A percentile compares a stretch with the other conserved stretches of the same genome.
Evolutionary conservation across 2,888 invertebrate genomes (phyloP).

Genomic region (Digitonthophagus gazella): DNA sequence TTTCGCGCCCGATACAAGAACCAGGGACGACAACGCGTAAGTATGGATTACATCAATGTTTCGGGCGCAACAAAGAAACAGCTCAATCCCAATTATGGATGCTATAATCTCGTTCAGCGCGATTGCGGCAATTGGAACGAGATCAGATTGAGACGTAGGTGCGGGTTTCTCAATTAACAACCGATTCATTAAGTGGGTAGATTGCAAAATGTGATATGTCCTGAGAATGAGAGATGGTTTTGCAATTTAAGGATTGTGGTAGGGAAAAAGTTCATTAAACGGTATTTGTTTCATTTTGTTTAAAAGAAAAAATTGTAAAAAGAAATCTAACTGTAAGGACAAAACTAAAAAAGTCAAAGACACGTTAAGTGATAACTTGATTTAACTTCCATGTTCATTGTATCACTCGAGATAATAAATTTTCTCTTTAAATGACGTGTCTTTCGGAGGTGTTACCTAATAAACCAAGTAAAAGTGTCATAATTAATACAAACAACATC

Average conservation of each 20-base stretch:
- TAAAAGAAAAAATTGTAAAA: not conserved
- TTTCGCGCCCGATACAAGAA: slow-evolving; percentile 66
- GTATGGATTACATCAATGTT: not conserved
- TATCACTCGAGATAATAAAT: not conserved
- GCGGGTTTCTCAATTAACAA: not conserved
- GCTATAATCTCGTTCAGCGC: not conserved
- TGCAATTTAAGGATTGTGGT: too few relatives aligned
- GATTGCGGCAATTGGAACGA: not conserved
- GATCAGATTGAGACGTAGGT: not conserved
- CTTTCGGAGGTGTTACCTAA: not conserved
- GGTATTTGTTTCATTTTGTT: too few relatives aligned
- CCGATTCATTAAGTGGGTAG: not conserved
- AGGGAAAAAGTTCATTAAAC: too few relatives aligned
- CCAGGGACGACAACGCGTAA: slow-evolving; percentile 40
- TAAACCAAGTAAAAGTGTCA: not conserved
- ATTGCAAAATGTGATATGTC: not conserved
- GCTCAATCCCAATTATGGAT: too few relatives aligned
- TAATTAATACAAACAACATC: too few relatives aligned
- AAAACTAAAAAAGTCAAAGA: not conserved
- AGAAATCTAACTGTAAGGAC: not conserved
- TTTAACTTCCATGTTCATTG: not conserved
- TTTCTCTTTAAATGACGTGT: not conserved
- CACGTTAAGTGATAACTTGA: not conserved
- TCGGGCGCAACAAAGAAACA: too few relatives aligned
- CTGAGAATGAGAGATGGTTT: too few relatives aligned